Conservation (phyloP, 1,140 invertebrate species). For the Araneus ventricosus region DNA sequence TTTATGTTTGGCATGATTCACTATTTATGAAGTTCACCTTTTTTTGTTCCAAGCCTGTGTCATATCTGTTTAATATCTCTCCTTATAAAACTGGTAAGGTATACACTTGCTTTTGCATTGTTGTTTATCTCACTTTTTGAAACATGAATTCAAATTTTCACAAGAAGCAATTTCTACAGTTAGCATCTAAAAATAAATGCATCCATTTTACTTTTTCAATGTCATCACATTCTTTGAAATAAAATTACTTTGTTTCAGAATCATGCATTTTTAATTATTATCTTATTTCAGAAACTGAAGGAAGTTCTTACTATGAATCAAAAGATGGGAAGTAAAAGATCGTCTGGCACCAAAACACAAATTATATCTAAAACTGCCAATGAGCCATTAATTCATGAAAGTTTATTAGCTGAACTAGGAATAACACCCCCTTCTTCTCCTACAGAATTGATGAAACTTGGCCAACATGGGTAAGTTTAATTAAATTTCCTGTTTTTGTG, state of each 20-base stretch:
- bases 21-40: too few relatives aligned
- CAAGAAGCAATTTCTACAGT: too few relatives aligned
- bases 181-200: too few relatives aligned
- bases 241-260: background rate
- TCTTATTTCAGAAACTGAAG: conserved; percentile 80
- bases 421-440: conserved; percentile 53
- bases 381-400: conserved; percentile 28
- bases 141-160: too few relatives aligned
- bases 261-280: background rate
- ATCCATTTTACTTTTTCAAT: background rate
- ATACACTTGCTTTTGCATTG: too few relatives aligned
- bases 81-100: too few relatives aligned
- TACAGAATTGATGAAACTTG: background rate
- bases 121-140: too few relatives aligned
- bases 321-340: background rate
- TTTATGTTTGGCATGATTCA: too few relatives aligned
- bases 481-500: background rate
- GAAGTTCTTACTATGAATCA: conserved; percentile 76
- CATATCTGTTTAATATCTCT: too few relatives aligned
- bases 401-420: background rate
- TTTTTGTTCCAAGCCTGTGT: too few relatives aligned
- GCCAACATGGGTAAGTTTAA: background rate
- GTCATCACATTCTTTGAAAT: background rate
- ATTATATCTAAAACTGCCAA: background rate
- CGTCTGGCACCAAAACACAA: background rate